Percentiles rank a stretch among this genome's conserved stretches.
Conservation (phyloP, 2,888 invertebrate genomes). For the Morinoia aosen region DNA sequence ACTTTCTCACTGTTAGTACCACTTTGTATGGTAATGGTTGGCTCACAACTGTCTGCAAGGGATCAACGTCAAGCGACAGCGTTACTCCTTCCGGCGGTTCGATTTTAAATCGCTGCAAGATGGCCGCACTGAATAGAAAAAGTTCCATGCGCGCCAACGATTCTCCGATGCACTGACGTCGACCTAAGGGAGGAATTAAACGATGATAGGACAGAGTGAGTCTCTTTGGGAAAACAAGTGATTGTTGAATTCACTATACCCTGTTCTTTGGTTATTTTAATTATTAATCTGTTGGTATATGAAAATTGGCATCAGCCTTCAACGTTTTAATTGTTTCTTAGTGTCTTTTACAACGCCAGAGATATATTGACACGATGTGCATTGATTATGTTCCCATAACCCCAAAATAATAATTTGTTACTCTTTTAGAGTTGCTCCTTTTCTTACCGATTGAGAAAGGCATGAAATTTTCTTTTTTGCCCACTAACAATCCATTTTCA, state of each 20-base stretch:
- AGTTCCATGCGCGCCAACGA: background rate
- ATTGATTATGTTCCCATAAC: no score
- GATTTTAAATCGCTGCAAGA: background rate
- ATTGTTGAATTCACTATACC: no score
- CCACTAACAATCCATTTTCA: background rate
- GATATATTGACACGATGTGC: no score
- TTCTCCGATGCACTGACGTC: background rate
- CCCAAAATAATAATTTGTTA: no score
- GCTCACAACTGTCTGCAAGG: background rate
- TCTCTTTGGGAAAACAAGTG: no score
- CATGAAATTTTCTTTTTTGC: background rate
- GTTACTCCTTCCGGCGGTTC: background rate
- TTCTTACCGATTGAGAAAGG: background rate
- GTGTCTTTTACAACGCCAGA: no score
- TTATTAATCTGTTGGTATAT: no score
- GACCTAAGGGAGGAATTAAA: background rate
- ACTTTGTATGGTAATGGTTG: slow-evolving; percentile 6
- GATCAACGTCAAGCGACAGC: background rate
- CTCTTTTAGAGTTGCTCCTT: background rate
- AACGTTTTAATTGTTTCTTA: no score
- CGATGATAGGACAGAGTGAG: background rate
- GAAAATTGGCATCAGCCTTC: no score
- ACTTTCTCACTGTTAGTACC: background rate
- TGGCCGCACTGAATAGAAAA: background rate
- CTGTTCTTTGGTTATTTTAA: no score